Conservation (phyloP, 2,888 invertebrate genomes). For the Calameuta idolon region DNA sequence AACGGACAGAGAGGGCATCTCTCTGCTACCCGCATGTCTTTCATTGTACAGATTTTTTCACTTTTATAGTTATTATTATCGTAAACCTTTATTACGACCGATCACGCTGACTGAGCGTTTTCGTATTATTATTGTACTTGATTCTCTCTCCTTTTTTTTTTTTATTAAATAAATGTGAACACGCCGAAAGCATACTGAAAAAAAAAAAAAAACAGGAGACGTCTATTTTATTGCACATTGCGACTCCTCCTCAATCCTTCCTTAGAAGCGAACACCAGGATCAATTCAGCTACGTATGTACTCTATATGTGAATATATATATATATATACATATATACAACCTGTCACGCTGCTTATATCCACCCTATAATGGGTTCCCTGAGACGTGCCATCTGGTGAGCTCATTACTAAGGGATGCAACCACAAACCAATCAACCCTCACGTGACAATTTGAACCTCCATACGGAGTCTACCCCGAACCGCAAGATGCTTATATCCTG, state of each 20-base stretch:
- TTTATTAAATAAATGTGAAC: constrained; percentile 66
- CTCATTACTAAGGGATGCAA: constrained; percentile 65
- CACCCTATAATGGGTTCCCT: constrained; percentile 59
- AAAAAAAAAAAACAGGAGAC: not conserved
- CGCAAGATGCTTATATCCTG: constrained; percentile 56
- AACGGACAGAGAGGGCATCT: constrained; percentile 63
- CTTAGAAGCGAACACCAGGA: not conserved
- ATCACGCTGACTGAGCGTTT: constrained; percentile 51
- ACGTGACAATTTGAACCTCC: constrained; percentile 42
- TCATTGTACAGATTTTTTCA: constrained; percentile 68
- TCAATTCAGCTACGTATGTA: not conserved
- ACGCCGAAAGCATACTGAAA: constrained; percentile 52
- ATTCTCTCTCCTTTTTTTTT: constrained; percentile 45
- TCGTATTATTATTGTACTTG: constrained; percentile 65
- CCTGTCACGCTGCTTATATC: constrained; percentile 49
- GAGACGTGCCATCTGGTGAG: constrained; percentile 64
- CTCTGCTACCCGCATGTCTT: constrained; percentile 67
- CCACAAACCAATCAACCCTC: constrained; percentile 65
- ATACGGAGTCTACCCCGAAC: constrained; percentile 45
- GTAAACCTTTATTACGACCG: constrained; percentile 54
- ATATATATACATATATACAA: not conserved
- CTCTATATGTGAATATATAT: not conserved
- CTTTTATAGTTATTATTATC: constrained; percentile 64
- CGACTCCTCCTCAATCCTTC: not conserved
- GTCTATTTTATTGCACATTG: too few relatives aligned